phyloP scores from a whole-genome alignment of 1,140 invertebrate species.

The Diploscapter pachys region DNA sequence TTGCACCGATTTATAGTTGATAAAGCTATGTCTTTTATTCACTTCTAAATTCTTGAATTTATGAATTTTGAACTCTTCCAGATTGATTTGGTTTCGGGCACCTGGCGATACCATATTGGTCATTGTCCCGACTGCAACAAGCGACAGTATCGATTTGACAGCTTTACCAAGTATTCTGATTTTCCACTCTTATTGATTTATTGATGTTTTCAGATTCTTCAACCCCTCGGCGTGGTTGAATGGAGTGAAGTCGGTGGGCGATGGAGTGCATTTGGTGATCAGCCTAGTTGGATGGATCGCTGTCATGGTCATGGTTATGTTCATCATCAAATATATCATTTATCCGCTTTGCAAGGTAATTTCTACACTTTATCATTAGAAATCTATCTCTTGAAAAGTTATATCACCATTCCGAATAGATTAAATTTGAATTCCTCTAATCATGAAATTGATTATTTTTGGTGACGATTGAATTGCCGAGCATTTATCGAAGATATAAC shows the following conservation, averaged over 20 bases:
- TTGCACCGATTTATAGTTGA: not conserved
- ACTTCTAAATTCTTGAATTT: not conserved
- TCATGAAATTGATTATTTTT: too few species aligned
- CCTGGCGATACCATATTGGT: constrained; percentile 29
- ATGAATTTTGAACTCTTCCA: not conserved
- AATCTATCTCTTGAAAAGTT: too few species aligned
- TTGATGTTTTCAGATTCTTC: constrained; percentile 23
- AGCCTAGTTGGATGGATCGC: constrained; percentile 5
- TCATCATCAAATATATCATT: constrained; percentile 1
- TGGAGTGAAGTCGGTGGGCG: constrained; percentile 21
- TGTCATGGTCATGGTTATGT: not conserved
- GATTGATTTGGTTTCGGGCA: constrained; percentile 30
- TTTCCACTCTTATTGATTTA: not conserved
- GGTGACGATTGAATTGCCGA: too few species aligned
- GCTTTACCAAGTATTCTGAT: constrained; percentile 4
- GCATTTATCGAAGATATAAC: too few species aligned
- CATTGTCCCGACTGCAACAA: constrained; percentile 35
- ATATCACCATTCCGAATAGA: too few species aligned
- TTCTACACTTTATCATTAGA: too few species aligned
- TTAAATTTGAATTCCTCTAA: too few species aligned
- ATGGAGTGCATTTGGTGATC: not conserved
- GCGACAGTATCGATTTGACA: not conserved
- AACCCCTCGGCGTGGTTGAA: constrained; percentile 34
- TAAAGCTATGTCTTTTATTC: not conserved
- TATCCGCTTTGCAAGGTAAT: constrained; percentile 2